Evolutionary conservation across 2,888 invertebrate genomes (phyloP).

Genomic region (Drosophila ezoana): DNA sequence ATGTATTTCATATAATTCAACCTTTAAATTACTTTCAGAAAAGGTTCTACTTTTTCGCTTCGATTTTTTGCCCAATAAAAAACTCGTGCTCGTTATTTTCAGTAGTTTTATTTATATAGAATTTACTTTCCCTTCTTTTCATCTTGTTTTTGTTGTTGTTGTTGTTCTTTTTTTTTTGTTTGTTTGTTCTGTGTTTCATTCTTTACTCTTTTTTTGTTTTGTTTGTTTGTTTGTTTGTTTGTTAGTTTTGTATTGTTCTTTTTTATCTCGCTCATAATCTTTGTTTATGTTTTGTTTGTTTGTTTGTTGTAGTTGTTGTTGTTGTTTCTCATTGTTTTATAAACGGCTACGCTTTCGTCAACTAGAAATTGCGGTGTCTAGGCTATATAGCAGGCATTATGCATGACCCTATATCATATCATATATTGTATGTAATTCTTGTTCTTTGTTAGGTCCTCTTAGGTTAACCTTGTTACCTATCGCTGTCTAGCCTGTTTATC

Average conservation of each 20-base stretch:
- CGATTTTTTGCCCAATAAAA: conserved; percentile 47
- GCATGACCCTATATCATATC: conserved; percentile 46
- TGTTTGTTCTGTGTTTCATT: conserved; percentile 54
- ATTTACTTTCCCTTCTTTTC: conserved; percentile 79
- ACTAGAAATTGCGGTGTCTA: conserved; percentile 63
- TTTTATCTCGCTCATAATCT: conserved; percentile 72
- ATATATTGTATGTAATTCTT: conserved; percentile 42
- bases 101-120: conserved; percentile 84
- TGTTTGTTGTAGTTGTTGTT: background rate
- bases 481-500: conserved; percentile 33
- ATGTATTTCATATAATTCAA: conserved; percentile 5
- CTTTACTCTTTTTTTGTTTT: conserved; percentile 65
- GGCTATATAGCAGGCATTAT: conserved; percentile 71
- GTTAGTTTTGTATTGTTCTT: conserved; percentile 36
- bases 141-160: conserved; percentile 48
- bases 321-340: conserved; percentile 22
- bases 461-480: conserved; percentile 40
- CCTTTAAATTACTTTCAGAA: background rate
- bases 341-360: conserved; percentile 49
- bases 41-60: conserved; percentile 29
- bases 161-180: conserved; percentile 62
- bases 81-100: conserved; percentile 70
- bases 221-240: conserved; percentile 20
- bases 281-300: conserved; percentile 43
- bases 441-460: conserved; percentile 18